These are phyloP conservation scores for Amblyornis subalaris DNA, from an alignment of 2,113 vertebrate genomes.

Conservation along the genomic window DNA sequence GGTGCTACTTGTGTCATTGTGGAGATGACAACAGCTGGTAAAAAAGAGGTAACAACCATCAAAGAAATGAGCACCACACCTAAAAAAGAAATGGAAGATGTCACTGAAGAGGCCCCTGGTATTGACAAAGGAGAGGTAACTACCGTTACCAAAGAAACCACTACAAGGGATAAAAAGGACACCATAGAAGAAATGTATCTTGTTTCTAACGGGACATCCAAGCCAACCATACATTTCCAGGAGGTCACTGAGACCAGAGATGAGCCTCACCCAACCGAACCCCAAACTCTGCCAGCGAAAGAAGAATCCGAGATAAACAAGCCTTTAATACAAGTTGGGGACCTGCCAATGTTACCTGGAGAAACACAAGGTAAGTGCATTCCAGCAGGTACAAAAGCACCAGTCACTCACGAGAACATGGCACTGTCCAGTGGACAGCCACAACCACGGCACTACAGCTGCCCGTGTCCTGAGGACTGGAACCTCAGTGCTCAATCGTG, in stretches of 20 bases:
- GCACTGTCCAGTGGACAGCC: background rate
- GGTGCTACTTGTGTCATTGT: background rate
- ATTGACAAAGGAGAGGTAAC: background rate
- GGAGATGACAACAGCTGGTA: background rate
- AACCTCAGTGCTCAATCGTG: background rate
- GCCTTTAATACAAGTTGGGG: background rate
- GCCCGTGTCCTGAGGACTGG: background rate
- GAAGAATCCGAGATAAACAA: background rate
- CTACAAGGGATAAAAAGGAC: constrained; percentile 33
- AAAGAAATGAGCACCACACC: background rate
- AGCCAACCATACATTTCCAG: constrained; percentile 27
- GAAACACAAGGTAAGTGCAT: constrained; percentile 3
- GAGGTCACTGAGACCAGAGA: background rate
- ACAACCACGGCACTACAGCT: background rate
- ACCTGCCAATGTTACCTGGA: background rate
- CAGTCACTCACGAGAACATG: background rate
- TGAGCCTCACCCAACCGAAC: background rate
- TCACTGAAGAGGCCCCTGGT: background rate
- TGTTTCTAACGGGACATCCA: constrained; percentile 33
- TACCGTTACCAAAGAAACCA: background rate
- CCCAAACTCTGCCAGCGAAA: background rate
- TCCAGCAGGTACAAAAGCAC: background rate
- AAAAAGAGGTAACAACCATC: background rate
- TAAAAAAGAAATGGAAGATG: background rate
- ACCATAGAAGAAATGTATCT: constrained; percentile 34